phyloP scores from a whole-genome alignment of 2,113 vertebrate genomes.

The Brachypteracias leptosomus region DNA sequence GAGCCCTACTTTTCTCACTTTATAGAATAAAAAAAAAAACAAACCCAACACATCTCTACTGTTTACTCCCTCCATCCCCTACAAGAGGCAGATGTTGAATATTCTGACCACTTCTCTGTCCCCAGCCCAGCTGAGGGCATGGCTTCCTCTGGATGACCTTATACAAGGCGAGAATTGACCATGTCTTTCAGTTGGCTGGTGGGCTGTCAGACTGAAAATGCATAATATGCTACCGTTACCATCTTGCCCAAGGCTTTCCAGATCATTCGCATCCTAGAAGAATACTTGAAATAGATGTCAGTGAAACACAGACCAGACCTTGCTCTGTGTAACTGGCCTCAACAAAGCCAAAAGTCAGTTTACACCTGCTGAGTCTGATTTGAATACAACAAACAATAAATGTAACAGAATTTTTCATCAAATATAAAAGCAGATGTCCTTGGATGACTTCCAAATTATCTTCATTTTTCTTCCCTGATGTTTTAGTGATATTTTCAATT shows the following conservation, averaged over 20 bases:
- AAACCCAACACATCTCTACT: not conserved
- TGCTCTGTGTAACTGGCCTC: not conserved
- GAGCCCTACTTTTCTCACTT: not conserved
- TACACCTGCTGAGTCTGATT: not conserved
- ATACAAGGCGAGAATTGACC: not conserved
- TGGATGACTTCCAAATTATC: not conserved
- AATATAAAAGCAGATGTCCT: not conserved
- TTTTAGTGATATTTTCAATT: not conserved
- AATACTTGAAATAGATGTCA: not conserved
- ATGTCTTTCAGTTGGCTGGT: not conserved
- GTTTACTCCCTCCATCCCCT: not conserved
- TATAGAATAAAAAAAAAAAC: not conserved
- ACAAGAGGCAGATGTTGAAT: not conserved
- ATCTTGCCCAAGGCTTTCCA: not conserved
- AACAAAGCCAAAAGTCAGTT: not conserved
- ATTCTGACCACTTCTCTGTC: not conserved
- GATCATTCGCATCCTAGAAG: not conserved
- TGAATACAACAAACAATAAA: not conserved
- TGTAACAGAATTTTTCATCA: not conserved
- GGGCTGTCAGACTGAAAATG: not conserved
- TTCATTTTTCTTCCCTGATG: not conserved
- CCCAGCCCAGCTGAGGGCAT: not conserved
- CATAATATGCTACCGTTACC: not conserved
- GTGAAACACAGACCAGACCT: not conserved
- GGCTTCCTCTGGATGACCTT: not conserved